Conservation (phyloP, 1,140 invertebrate species). For the Polyergus mexicanus region DNA sequence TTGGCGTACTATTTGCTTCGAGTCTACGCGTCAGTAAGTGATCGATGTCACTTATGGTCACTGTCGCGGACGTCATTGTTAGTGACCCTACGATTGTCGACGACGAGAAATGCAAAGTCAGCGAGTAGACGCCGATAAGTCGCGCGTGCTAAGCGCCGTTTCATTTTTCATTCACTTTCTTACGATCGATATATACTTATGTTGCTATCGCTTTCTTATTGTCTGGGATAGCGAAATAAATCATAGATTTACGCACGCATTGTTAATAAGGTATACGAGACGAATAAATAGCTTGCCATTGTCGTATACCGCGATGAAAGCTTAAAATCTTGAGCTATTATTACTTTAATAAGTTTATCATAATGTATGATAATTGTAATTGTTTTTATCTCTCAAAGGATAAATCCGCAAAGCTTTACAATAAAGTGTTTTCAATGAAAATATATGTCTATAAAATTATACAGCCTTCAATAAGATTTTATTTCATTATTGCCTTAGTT, state of each 20-base stretch:
- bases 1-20: slow-evolving; percentile 15
- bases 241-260: slow-evolving; percentile 11
- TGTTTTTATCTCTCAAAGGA: background rate
- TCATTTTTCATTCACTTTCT: slow-evolving; percentile 68
- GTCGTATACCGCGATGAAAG: background rate
- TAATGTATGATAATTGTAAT: background rate
- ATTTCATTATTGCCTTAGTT: slow-evolving; percentile 1
- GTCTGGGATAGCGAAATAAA: background rate
- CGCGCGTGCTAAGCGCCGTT: slow-evolving; percentile 61
- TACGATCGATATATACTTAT: slow-evolving; percentile 50
- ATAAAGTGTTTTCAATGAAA: background rate
- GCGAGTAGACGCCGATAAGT: slow-evolving; percentile 63
- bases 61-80: slow-evolving; percentile 69
- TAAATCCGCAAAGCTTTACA: background rate
- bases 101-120: slow-evolving; percentile 22
- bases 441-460: background rate
- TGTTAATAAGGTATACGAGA: slow-evolving; percentile 8
- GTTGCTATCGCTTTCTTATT: background rate
- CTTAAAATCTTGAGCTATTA: background rate
- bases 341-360: slow-evolving; percentile 1
- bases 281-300: slow-evolving; percentile 8
- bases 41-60: slow-evolving; percentile 63
- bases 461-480: background rate
- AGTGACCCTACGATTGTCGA: slow-evolving; percentile 42
- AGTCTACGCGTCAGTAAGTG: slow-evolving; percentile 17